Conservation (phyloP, 1,140 invertebrate species). For the Lineus longissimus region DNA sequence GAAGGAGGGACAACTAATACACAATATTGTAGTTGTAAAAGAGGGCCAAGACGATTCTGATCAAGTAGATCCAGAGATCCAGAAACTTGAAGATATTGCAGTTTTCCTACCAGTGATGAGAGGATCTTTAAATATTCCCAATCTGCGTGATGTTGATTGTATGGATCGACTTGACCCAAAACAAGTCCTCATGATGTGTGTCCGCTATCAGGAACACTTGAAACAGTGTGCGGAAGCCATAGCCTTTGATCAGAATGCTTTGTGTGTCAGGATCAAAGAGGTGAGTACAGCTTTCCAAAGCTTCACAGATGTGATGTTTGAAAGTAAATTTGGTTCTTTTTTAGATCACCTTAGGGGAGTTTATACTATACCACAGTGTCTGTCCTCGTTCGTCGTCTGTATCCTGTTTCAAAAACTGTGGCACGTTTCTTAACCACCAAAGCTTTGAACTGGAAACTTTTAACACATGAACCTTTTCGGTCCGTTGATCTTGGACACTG, state of each 20-base stretch:
- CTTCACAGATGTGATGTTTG: neutral
- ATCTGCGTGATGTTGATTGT: conserved; percentile 78
- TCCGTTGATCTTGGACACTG: no score
- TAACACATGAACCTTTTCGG: no score
- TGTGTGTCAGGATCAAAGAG: conserved; percentile 71
- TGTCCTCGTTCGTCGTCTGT: no score
- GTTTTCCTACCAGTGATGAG: conserved; percentile 90
- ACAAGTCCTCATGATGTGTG: conserved; percentile 61
- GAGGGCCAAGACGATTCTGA: conserved; percentile 62
- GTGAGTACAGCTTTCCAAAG: conserved; percentile 56
- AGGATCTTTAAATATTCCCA: conserved; percentile 77
- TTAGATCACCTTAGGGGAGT: no score
- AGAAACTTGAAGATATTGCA: conserved; percentile 73
- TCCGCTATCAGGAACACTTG: conserved; percentile 74
- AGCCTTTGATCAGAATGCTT: conserved; percentile 67
- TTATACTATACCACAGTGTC: neutral
- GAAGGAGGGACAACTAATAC: conserved; percentile 39
- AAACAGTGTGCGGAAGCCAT: conserved; percentile 67
- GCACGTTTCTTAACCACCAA: no score
- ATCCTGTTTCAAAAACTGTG: no score
- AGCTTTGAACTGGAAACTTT: no score
- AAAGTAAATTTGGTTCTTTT: no score
- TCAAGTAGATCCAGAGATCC: conserved; percentile 77
- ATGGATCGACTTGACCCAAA: conserved; percentile 73
- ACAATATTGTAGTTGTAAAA: conserved; percentile 78